Percentiles rank a stretch among this genome's conserved stretches.
Evolutionary conservation across 2,113 vertebrate genomes (phyloP).

Genomic region (Atractosteus spatula): DNA sequence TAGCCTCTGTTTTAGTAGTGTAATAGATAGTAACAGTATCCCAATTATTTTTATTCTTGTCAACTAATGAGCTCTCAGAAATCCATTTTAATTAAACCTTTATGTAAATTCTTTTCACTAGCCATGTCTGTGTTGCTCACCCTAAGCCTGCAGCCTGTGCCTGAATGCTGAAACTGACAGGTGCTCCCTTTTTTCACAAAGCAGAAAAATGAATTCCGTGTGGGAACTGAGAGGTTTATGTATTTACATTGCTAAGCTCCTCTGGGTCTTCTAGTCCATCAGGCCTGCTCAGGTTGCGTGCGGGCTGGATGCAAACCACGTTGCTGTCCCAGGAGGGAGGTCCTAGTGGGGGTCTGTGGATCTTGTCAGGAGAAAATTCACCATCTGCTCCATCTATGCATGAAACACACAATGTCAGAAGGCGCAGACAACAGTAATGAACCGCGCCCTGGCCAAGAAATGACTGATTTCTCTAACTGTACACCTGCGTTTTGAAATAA

Average conservation of each 20-base stretch:
- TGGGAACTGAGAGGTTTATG: background rate
- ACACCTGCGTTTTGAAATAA: too few relatives aligned
- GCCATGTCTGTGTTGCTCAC: background rate
- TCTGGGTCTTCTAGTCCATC: constrained; percentile 90
- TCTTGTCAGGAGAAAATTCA: constrained; percentile 86
- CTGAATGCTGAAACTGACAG: constrained; percentile 11
- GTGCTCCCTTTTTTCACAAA: background rate
- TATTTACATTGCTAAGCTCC: constrained; percentile 62
- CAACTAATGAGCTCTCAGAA: constrained; percentile 19
- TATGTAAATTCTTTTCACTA: constrained; percentile 18
- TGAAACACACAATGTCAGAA: constrained; percentile 25
- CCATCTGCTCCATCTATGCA: constrained; percentile 84
- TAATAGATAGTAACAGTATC: constrained; percentile 20
- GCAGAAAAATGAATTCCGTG: background rate
- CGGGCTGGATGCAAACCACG: constrained; percentile 93
- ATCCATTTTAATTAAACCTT: constrained; percentile 21
- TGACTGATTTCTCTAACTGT: background rate
- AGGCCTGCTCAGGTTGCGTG: constrained; percentile 87
- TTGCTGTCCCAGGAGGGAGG: constrained; percentile 87
- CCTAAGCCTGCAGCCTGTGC: constrained; percentile 6
- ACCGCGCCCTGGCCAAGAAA: background rate
- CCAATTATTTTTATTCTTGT: constrained; percentile 23
- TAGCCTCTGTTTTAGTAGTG: constrained; percentile 24
- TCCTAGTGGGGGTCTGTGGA: constrained; percentile 83
- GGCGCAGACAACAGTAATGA: background rate